Evolutionary conservation across 2,888 invertebrate species (phyloP).

Genomic region (Oscheius sp.): DNA sequence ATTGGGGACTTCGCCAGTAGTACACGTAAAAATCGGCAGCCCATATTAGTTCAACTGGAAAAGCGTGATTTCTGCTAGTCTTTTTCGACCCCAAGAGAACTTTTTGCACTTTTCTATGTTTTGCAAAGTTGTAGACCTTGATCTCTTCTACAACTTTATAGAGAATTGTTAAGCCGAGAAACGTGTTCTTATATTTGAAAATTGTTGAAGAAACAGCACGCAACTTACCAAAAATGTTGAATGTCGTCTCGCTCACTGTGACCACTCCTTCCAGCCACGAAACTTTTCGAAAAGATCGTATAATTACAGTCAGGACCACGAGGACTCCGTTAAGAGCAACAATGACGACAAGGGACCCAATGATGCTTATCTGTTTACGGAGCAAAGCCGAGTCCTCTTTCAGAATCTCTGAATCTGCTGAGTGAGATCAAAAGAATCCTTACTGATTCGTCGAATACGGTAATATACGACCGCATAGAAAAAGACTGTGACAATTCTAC

Average conservation of each 20-base stretch:
- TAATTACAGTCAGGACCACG: background rate
- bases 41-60: conserved; percentile 5
- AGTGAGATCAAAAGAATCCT: background rate
- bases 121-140: too few species aligned
- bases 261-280: background rate
- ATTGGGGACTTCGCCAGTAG: background rate
- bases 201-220: too few species aligned
- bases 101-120: too few species aligned
- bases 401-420: background rate
- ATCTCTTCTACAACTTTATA: too few species aligned
- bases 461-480: background rate
- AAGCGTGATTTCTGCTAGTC: background rate
- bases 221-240: background rate
- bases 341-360: background rate
- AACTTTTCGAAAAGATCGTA: background rate
- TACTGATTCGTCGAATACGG: background rate
- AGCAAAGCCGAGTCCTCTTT: background rate
- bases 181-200: too few species aligned
- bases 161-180: too few species aligned
- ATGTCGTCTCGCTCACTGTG: background rate
- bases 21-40: conserved; percentile 5
- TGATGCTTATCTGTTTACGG: background rate
- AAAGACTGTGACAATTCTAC: background rate
- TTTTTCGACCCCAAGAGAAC: too few species aligned
- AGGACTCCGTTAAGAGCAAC: background rate